Conservation (phyloP, 2,113 vertebrate genomes). For the Ondatra zibethicus region DNA sequence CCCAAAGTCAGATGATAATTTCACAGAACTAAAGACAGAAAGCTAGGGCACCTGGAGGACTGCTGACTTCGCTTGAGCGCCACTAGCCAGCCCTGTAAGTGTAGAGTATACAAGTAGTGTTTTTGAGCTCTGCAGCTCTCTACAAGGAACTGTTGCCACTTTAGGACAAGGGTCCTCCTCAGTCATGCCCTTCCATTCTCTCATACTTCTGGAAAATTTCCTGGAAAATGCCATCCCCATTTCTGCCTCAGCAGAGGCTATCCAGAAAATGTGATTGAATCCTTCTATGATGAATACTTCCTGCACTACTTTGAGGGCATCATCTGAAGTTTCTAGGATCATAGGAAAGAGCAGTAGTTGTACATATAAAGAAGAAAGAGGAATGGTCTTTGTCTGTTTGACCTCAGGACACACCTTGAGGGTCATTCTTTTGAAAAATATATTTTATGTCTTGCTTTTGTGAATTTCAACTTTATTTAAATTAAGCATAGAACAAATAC, state of each 20-base stretch:
- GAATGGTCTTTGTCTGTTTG: constrained; percentile 25
- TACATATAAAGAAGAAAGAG: constrained; percentile 65
- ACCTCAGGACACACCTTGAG: constrained; percentile 49
- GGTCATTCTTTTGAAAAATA: neutral
- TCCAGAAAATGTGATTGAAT: constrained; percentile 79
- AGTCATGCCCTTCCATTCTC: neutral
- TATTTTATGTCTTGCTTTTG: constrained; percentile 25
- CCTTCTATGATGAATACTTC: constrained; percentile 54
- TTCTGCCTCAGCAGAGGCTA: constrained; percentile 75
- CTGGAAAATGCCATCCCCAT: constrained; percentile 70
- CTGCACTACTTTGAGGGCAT: constrained; percentile 33
- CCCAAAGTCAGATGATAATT: neutral
- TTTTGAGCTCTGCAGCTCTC: neutral
- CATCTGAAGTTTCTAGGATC: constrained; percentile 33
- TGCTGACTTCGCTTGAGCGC: neutral
- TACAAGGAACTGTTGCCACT: neutral
- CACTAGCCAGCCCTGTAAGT: neutral
- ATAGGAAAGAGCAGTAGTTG: neutral
- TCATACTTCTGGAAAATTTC: neutral
- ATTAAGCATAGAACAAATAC: constrained; percentile 40
- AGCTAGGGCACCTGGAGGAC: neutral
- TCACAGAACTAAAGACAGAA: neutral
- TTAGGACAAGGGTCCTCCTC: neutral
- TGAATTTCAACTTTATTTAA: constrained; percentile 35
- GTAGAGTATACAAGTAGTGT: neutral